Evolutionary conservation across 2,797 vertebrate species (phyloP).

Genomic region (Parotocinclus haroldoi): DNA sequence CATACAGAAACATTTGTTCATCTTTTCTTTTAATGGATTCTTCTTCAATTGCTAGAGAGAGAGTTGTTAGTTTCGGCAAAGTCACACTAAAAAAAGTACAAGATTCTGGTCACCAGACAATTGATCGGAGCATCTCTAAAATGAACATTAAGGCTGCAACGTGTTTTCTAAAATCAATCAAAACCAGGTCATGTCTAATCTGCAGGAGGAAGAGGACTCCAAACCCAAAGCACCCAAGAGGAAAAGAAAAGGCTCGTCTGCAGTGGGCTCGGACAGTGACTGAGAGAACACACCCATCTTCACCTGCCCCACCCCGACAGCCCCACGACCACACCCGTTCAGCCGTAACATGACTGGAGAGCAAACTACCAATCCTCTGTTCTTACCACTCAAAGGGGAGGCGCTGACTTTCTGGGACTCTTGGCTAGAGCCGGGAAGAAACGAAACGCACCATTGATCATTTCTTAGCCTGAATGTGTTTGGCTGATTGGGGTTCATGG

Average conservation of each 20-base stretch:
- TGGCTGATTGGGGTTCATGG: constrained; percentile 37
- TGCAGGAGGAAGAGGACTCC: constrained; percentile 89
- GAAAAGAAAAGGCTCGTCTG: constrained; percentile 89
- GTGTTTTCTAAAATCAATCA: too few species aligned
- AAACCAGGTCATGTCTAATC: too few species aligned
- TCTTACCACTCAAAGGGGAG: constrained; percentile 45
- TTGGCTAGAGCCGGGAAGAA: constrained; percentile 41
- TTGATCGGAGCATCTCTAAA: too few species aligned
- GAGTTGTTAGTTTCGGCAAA: too few species aligned
- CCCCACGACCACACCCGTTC: constrained; percentile 44
- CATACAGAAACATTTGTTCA: too few species aligned
- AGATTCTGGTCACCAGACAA: too few species aligned
- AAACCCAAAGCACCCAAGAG: constrained; percentile 91
- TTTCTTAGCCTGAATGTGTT: constrained; percentile 41
- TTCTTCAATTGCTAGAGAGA: too few species aligned
- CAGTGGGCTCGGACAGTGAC: constrained; percentile 92
- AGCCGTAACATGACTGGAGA: constrained; percentile 50
- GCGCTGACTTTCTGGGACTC: constrained; percentile 36
- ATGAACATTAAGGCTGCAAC: too few species aligned
- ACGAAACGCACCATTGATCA: constrained; percentile 17
- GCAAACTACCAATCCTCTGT: constrained; percentile 45
- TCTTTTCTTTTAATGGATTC: too few species aligned
- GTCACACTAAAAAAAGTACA: too few species aligned
- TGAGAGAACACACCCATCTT: constrained; percentile 50
- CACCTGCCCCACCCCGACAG: constrained; percentile 32